phyloP scores from a whole-genome alignment of 1,140 invertebrate species.

The Rhagoletis zephyria region DNA sequence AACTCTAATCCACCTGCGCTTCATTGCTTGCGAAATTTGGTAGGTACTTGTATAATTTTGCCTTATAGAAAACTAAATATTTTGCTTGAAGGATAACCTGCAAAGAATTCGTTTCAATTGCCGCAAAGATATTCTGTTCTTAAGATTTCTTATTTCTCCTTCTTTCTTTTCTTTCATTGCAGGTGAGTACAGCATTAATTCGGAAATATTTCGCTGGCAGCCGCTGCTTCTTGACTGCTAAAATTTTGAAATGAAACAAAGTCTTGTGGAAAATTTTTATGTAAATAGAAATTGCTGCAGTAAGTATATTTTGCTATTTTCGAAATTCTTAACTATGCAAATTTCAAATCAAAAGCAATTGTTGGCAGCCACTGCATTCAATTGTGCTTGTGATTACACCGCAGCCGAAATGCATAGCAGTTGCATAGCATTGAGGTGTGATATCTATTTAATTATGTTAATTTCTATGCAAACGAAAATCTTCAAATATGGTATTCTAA shows the following conservation, averaged over 20 bases:
- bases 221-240: not conserved
- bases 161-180: not conserved
- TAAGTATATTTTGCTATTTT: not conserved
- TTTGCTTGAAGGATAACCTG: not conserved
- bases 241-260: not conserved
- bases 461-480: too few species aligned
- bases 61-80: not conserved
- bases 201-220: not conserved
- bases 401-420: not conserved
- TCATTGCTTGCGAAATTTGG: not conserved
- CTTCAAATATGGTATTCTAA: too few species aligned
- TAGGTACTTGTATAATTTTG: not conserved
- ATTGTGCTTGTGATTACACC: not conserved
- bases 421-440: not conserved
- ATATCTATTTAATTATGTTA: too few species aligned
- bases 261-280: not conserved
- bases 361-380: not conserved
- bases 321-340: not conserved
- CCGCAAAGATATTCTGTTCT: not conserved
- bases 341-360: conserved; percentile 9
- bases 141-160: not conserved
- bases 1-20: not conserved
- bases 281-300: conserved; percentile 11
- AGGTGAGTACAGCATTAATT: not conserved
- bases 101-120: not conserved